These are phyloP conservation scores for Pterocles burchelli DNA, from an alignment of 2,113 vertebrate genomes.

Conservation along the genomic window DNA sequence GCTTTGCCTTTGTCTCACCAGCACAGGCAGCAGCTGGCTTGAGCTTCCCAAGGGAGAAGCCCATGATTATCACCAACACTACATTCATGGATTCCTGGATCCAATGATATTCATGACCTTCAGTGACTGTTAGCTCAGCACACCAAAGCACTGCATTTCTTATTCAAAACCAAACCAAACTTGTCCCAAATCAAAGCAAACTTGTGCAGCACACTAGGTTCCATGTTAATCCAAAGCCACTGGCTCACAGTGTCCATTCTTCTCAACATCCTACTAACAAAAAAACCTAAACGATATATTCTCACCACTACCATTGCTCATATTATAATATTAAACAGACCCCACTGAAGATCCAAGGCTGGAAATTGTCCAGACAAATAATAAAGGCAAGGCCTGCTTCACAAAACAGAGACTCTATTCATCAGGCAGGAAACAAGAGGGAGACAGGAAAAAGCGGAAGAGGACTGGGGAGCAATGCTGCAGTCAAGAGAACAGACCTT, in stretches of 20 bases:
- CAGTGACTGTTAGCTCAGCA: neutral
- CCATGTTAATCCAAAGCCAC: neutral
- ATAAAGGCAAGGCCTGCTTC: neutral
- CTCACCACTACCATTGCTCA: neutral
- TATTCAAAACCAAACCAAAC: neutral
- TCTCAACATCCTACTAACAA: neutral
- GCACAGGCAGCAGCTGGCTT: neutral
- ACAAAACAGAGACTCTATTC: neutral
- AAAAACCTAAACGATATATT: neutral
- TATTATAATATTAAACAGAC: neutral
- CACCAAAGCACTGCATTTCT: neutral
- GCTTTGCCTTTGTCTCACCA: neutral
- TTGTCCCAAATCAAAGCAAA: neutral
- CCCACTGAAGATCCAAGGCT: neutral
- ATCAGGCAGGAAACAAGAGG: neutral
- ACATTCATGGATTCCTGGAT: neutral
- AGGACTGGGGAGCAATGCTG: neutral
- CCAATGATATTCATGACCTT: neutral
- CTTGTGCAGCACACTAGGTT: neutral
- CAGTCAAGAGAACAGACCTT: neutral
- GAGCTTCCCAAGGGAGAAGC: neutral
- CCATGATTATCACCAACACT: neutral
- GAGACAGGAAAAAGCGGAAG: neutral
- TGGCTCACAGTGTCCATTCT: neutral
- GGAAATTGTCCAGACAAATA: neutral